Evolutionary conservation across 2,888 invertebrate species (phyloP).

Genomic region (Galerucella nymphaeae): DNA sequence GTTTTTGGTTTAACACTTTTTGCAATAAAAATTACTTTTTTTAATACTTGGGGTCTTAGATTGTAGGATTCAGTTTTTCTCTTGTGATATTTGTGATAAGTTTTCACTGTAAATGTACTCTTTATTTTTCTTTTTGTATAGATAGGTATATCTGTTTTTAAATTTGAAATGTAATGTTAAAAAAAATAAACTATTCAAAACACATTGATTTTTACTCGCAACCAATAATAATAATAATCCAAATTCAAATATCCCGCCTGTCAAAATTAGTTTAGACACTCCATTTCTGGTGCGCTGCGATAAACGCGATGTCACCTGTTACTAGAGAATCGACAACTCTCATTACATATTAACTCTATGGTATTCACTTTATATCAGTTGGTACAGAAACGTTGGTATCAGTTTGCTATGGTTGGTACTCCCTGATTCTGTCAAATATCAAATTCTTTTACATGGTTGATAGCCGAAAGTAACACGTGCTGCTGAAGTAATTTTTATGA

Average conservation of each 20-base stretch:
- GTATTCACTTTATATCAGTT: too few species aligned
- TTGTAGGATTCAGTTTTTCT: slow-evolving; percentile 10
- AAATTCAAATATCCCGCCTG: too few species aligned
- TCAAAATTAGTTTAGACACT: too few species aligned
- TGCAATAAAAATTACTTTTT: neutral
- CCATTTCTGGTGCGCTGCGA: too few species aligned
- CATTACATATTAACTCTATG: too few species aligned
- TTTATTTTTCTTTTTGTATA: slow-evolving; percentile 27
- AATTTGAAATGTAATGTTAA: slow-evolving; percentile 37
- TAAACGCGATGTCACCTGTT: too few species aligned
- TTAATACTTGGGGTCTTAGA: neutral
- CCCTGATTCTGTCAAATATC: slow-evolving; percentile 40
- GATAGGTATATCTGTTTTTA: slow-evolving; percentile 40
- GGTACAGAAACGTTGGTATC: too few species aligned
- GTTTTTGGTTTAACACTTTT: neutral
- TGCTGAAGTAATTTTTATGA: slow-evolving; percentile 48
- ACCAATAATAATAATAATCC: too few species aligned
- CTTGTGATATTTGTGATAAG: slow-evolving; percentile 16
- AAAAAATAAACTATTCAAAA: slow-evolving; percentile 24
- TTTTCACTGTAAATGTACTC: slow-evolving; percentile 21
- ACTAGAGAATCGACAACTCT: too few species aligned
- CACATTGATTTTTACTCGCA: neutral
- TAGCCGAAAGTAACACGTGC: slow-evolving; percentile 58
- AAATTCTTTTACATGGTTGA: slow-evolving; percentile 58
- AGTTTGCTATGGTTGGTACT: slow-evolving; percentile 11